These are phyloP conservation scores for Galeopsomyia nigrocyanea DNA, from an alignment of 2,888 invertebrate species.

Conservation along the genomic window DNA sequence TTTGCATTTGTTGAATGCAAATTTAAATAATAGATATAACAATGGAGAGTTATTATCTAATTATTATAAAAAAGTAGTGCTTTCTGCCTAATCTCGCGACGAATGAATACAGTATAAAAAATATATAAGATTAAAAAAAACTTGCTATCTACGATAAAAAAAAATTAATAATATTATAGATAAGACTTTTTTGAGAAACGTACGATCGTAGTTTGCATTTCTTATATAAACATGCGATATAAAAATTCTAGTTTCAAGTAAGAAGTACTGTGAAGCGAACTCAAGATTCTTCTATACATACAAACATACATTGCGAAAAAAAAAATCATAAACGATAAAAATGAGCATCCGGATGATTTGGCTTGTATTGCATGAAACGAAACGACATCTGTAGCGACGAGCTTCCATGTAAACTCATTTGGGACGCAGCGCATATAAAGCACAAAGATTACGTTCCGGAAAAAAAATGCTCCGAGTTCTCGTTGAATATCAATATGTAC, in stretches of 20 bases:
- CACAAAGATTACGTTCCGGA: constrained; percentile 23
- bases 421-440: too few relatives aligned
- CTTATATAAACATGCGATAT: constrained; percentile 32
- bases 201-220: constrained; percentile 43
- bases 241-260: constrained; percentile 37
- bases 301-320: constrained; percentile 32
- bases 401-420: too few relatives aligned
- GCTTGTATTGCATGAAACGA: constrained; percentile 36
- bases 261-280: constrained; percentile 14
- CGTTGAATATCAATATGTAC: constrained; percentile 17
- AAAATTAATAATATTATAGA: constrained; percentile 31
- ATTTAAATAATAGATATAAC: constrained; percentile 25
- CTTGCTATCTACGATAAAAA: neutral
- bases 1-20: constrained; percentile 27
- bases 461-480: constrained; percentile 29
- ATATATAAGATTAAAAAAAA: constrained; percentile 22
- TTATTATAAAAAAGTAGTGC: constrained; percentile 35
- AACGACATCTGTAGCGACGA: neutral
- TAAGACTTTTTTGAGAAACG: constrained; percentile 40
- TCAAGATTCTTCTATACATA: constrained; percentile 14
- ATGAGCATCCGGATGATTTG: constrained; percentile 9
- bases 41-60: constrained; percentile 36
- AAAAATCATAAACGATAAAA: constrained; percentile 34
- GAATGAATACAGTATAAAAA: constrained; percentile 36
- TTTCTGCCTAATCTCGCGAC: constrained; percentile 41